Conservation (phyloP, 2,113 vertebrate species). For the Hippocampus guttulatus region DNA sequence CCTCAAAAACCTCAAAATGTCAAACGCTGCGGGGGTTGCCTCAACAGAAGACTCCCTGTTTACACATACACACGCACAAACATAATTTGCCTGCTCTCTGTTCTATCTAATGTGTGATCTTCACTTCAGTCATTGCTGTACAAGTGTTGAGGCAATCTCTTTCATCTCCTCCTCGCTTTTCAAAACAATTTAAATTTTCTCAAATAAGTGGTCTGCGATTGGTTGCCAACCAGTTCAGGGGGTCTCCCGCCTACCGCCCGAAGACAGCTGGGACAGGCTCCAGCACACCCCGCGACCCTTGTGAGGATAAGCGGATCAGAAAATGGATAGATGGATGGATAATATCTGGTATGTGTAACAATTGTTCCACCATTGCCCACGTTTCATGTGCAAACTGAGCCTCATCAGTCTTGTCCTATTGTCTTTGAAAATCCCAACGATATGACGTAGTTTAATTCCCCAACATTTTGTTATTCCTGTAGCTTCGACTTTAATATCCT, state of each 20-base stretch:
- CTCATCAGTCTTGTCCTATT: constrained; percentile 23
- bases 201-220: no score
- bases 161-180: neutral
- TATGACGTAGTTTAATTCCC: constrained; percentile 21
- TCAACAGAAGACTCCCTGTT: neutral
- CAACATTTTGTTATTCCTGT: constrained; percentile 42
- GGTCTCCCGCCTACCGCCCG: no score
- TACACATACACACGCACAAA: neutral
- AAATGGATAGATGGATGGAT: neutral
- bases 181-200: neutral
- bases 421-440: constrained; percentile 18
- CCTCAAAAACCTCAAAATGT: neutral
- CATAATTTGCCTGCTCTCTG: neutral
- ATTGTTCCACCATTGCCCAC: neutral
- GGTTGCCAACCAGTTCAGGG: no score
- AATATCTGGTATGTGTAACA: neutral
- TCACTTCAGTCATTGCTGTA: neutral
- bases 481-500: constrained; percentile 49
- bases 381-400: neutral
- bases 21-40: neutral
- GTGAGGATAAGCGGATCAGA: no score
- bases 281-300: no score
- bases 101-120: neutral
- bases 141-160: neutral
- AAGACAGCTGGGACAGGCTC: no score